Conservation (phyloP, 1,140 invertebrate genomes). For the Diachasma alloeum region DNA sequence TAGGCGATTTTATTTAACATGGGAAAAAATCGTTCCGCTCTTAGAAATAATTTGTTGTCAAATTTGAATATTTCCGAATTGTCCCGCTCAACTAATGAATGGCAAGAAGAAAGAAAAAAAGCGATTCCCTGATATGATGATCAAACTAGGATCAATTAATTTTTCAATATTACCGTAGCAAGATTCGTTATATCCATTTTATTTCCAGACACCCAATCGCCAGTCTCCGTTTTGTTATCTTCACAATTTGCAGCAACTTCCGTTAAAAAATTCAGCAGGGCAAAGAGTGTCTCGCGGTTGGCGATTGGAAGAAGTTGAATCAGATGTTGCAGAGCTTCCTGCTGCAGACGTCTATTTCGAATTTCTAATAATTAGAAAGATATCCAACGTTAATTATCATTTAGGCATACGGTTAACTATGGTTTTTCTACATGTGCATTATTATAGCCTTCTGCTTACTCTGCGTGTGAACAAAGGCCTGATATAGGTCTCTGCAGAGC, state of each 20-base stretch:
- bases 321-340: slow-evolving; percentile 83
- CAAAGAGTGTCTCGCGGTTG: slow-evolving; percentile 88
- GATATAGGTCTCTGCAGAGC: slow-evolving; percentile 87
- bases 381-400: not conserved
- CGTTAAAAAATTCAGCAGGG: slow-evolving; percentile 82
- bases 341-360: slow-evolving; percentile 80
- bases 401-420: not conserved
- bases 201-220: slow-evolving; percentile 79
- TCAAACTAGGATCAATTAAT: too few relatives aligned
- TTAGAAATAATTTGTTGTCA: too few relatives aligned
- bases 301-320: slow-evolving; percentile 84
- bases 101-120: too few relatives aligned
- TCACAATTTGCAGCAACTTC: slow-evolving; percentile 79
- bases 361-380: slow-evolving; percentile 69
- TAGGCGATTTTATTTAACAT: too few relatives aligned
- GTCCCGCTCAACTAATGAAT: too few relatives aligned
- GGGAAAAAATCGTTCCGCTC: too few relatives aligned
- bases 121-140: too few relatives aligned
- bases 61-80: too few relatives aligned
- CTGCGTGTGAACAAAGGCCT: slow-evolving; percentile 89
- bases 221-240: slow-evolving; percentile 69
- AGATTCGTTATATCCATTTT: slow-evolving; percentile 94
- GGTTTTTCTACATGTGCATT: not conserved
- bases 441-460: slow-evolving; percentile 70
- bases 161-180: slow-evolving; percentile 70